Conservation (phyloP, 1,140 invertebrate genomes). For the Zophobas morio region DNA sequence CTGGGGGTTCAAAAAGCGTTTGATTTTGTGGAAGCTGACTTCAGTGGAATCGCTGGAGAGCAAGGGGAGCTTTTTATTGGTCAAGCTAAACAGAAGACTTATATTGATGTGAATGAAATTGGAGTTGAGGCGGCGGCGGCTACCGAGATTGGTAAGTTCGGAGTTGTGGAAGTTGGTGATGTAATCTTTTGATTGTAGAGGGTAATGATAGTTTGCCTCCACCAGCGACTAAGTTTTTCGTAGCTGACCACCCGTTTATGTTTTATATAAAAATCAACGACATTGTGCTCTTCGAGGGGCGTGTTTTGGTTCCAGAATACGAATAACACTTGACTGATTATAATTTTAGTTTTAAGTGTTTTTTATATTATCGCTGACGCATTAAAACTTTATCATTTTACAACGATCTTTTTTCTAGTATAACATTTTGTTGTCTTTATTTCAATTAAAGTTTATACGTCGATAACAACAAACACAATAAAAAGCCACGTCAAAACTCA, state of each 20-base stretch:
- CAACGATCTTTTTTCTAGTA: no score
- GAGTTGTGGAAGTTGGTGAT: neutral
- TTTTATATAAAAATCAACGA: conserved; percentile 30
- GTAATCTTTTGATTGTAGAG: neutral
- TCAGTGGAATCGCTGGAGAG: conserved; percentile 65
- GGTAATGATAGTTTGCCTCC: neutral
- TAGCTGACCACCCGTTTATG: conserved; percentile 30
- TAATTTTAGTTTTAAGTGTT: no score
- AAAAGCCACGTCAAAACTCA: no score
- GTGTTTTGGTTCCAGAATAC: neutral
- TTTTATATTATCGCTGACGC: no score
- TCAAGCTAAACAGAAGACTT: conserved; percentile 73
- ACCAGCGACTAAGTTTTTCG: conserved; percentile 1
- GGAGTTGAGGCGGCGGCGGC: conserved; percentile 71
- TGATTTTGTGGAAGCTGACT: conserved; percentile 67
- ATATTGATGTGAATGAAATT: conserved; percentile 78
- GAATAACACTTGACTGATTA: neutral
- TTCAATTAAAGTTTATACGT: no score
- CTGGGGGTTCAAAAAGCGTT: neutral
- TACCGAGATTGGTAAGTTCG: conserved; percentile 67
- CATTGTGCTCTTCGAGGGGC: conserved; percentile 16
- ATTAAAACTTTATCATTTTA: no score
- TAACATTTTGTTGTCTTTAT: no score
- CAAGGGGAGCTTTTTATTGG: conserved; percentile 45
- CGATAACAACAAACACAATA: no score